Evolutionary conservation across 2,888 invertebrate genomes (phyloP).

Genomic region (Trissoscelio sp.): DNA sequence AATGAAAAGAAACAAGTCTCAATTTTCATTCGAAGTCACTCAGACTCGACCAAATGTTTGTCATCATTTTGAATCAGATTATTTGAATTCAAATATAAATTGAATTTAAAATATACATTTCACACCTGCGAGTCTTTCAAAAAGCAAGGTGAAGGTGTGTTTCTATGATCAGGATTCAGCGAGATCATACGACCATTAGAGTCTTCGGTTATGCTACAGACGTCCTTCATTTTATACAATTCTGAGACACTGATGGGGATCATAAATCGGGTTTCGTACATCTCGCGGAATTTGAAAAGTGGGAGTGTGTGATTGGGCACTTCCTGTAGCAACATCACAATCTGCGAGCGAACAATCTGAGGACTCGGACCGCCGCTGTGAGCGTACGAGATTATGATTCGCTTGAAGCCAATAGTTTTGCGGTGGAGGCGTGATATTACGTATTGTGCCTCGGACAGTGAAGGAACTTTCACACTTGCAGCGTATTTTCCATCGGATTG

Average conservation of each 20-base stretch:
- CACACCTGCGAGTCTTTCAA: constrained; percentile 78
- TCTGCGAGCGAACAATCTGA: constrained; percentile 87
- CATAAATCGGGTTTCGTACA: constrained; percentile 92
- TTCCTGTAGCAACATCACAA: constrained; percentile 90
- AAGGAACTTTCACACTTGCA: constrained; percentile 89
- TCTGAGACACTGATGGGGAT: constrained; percentile 90
- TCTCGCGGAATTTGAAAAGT: constrained; percentile 91
- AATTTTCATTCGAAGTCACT: constrained; percentile 74
- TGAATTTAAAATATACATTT: not conserved
- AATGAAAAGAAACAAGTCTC: constrained; percentile 77
- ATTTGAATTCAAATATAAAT: no score
- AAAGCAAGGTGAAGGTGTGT: constrained; percentile 85
- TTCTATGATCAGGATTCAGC: constrained; percentile 87
- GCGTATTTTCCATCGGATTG: constrained; percentile 88
- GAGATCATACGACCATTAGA: constrained; percentile 88
- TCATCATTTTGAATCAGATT: constrained; percentile 71
- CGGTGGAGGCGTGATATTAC: constrained; percentile 93
- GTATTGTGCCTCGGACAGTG: constrained; percentile 88
- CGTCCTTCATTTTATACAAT: constrained; percentile 90
- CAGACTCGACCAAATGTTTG: constrained; percentile 79
- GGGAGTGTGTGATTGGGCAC: constrained; percentile 90
- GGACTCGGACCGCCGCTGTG: constrained; percentile 87
- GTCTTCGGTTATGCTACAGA: constrained; percentile 90
- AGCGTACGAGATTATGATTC: constrained; percentile 90
- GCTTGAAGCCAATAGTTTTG: constrained; percentile 91